Percentiles rank a stretch among this genome's conserved stretches.
phyloP scores from a whole-genome alignment of 1,140 invertebrate species.

The Tribolium castaneum region DNA sequence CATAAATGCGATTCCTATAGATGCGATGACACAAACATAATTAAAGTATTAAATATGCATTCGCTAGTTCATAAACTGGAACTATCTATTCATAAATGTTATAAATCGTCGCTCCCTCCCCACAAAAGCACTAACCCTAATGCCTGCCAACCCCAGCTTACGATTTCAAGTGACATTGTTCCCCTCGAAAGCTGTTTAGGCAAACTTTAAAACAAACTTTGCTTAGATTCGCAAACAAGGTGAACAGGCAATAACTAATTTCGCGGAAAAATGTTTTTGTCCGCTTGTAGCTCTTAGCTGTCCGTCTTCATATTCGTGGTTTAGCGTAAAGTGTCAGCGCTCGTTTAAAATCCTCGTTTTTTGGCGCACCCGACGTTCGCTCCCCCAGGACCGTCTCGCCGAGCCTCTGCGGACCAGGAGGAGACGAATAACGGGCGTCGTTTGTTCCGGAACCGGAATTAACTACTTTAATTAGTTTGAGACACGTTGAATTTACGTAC shows the following conservation, averaged over 20 bases:
- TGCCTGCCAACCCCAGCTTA: neutral
- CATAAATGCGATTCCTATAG: slow-evolving; percentile 18
- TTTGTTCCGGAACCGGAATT: slow-evolving; percentile 62
- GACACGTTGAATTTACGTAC: slow-evolving; percentile 63
- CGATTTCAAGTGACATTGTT: neutral
- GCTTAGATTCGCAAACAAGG: neutral
- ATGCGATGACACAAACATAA: neutral
- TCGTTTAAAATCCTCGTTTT: neutral
- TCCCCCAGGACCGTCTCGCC: slow-evolving; percentile 43
- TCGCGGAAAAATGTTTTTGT: neutral
- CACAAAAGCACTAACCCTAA: neutral
- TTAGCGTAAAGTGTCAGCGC: neutral
- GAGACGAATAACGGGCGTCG: slow-evolving; percentile 59
- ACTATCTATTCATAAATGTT: slow-evolving; percentile 3
- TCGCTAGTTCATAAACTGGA: neutral
- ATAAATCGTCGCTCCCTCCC: neutral
- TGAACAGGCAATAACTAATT: neutral
- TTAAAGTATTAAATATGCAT: neutral
- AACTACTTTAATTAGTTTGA: slow-evolving; percentile 64
- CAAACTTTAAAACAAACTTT: neutral
- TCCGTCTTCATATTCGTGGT: neutral
- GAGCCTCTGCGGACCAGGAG: slow-evolving; percentile 34
- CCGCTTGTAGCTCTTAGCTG: neutral
- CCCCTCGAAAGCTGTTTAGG: neutral
- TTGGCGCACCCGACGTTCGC: neutral